Evolutionary conservation across 2,797 vertebrate genomes (phyloP), one percentile per base, ranked within the genome.

Genomic region (Dermochelys coriacea): DNA sequence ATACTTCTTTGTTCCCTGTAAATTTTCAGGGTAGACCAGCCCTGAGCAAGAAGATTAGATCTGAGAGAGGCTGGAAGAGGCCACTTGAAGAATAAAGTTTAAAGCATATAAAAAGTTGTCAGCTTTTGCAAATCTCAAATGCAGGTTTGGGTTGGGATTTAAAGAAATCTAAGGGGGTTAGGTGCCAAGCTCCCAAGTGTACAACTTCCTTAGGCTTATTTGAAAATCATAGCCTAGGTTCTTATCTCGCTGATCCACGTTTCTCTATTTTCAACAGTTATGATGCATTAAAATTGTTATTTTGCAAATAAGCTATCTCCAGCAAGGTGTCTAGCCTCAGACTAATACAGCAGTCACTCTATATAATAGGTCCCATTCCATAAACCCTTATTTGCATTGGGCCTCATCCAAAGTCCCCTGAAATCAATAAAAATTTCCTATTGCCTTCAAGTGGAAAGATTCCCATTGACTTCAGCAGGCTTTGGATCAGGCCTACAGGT

Each of bases 211-310:
- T 77, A 18, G 87, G 2, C 49, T 88, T 68, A 37, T 81, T 93
- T 88, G 90, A 14, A 12, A 8, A n/a, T 49, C 68, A 87, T 82
- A 29, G 71, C 80, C 54, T 75, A 51, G 37, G 41, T 83, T 93
- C 8, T 79, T 27, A 14, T 89, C 83, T n/a, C 41, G 80, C 85
- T 31, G 37, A 71, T 86, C 84, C 85, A 37, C 27, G 3, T 1
- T 49, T 18, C 51, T 29, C 79, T 19, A 74, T 93, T 93, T 81
- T 55, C 23, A 86, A 4, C 74, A 82, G 59, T 27, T 15, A 29
- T 1, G 21, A 84, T 79, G 9, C 57, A 47, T 49, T 47, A 77
- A 49, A 23, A 5, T 37, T 71, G 64, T 71, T 71, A 23, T 37
- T 37, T 71, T 37, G 64, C 37, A 71, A 37, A 41, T 37, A 41